These are phyloP conservation scores for Amiota communis DNA, from an alignment of 2,888 invertebrate species.

Conservation along the genomic window DNA sequence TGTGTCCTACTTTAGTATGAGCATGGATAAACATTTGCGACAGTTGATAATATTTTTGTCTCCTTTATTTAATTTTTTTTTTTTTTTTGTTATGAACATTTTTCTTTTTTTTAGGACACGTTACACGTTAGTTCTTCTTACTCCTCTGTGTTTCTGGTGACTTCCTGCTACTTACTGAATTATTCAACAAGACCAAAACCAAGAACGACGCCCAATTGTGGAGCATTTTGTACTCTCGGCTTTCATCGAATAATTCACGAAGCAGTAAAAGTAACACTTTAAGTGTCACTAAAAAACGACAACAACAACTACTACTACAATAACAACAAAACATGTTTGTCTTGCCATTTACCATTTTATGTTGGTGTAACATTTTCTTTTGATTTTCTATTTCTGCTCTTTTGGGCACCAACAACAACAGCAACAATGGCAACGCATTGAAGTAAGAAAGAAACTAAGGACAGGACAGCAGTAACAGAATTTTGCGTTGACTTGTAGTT, in stretches of 20 bases:
- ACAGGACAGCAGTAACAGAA: neutral
- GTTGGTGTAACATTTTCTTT: neutral
- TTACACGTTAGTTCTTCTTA: too few relatives aligned
- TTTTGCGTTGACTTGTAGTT: too few relatives aligned
- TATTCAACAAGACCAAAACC: neutral
- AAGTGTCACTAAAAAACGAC: conserved; percentile 58
- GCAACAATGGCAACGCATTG: neutral
- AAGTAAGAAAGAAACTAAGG: neutral
- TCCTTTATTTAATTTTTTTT: too few relatives aligned
- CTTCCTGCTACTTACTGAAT: neutral
- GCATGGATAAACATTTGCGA: too few relatives aligned
- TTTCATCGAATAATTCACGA: neutral
- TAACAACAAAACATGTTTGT: conserved; percentile 49
- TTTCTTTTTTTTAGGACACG: neutral
- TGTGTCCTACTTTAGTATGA: too few relatives aligned
- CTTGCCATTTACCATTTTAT: conserved; percentile 28
- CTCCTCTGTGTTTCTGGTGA: too few relatives aligned
- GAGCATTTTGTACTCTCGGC: neutral
- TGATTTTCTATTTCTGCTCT: neutral
- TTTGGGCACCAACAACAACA: too few relatives aligned
- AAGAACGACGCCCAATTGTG: too few relatives aligned
- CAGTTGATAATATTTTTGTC: neutral
- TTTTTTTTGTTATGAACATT: neutral
- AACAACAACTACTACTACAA: conserved; percentile 28
- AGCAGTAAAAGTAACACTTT: conserved; percentile 61